Percentiles rank a stretch among this genome's conserved stretches.
Conservation (phyloP, 2,888 invertebrate species). For the Rambutsinella grinnellia region DNA sequence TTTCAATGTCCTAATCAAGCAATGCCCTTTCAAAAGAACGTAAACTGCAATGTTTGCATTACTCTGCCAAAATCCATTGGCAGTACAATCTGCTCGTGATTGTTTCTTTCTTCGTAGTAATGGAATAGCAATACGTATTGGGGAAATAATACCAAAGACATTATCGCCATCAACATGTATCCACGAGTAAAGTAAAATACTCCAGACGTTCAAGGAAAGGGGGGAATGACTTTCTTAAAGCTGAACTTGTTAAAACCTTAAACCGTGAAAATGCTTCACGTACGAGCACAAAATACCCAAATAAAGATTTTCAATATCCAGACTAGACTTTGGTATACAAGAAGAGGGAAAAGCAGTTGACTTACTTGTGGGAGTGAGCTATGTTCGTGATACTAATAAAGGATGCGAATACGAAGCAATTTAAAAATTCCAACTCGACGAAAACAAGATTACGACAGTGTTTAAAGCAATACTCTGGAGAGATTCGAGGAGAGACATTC, state of each 20-base stretch:
- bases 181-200: too few relatives aligned
- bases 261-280: neutral
- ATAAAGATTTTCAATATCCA: neutral
- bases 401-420: constrained; percentile 42
- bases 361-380: neutral
- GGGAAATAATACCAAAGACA: too few relatives aligned
- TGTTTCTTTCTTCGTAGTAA: too few relatives aligned
- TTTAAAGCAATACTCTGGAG: constrained; percentile 49
- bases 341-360: neutral
- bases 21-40: too few relatives aligned
- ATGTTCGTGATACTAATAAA: neutral
- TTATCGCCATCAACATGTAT: too few relatives aligned
- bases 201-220: too few relatives aligned
- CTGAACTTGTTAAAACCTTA: neutral
- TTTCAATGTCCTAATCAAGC: too few relatives aligned
- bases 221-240: neutral
- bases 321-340: too few relatives aligned
- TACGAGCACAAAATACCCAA: neutral
- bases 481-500: constrained; percentile 44
- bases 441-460: constrained; percentile 54
- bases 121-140: too few relatives aligned
- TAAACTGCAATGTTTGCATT: too few relatives aligned
- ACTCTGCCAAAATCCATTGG: neutral
- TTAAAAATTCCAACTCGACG: constrained; percentile 52
- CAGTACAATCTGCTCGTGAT: too few relatives aligned